A percentile compares a stretch with the other conserved stretches of the same genome.
Evolutionary conservation across 2,797 vertebrate genomes (phyloP).

Genomic region (Sebastes minor): DNA sequence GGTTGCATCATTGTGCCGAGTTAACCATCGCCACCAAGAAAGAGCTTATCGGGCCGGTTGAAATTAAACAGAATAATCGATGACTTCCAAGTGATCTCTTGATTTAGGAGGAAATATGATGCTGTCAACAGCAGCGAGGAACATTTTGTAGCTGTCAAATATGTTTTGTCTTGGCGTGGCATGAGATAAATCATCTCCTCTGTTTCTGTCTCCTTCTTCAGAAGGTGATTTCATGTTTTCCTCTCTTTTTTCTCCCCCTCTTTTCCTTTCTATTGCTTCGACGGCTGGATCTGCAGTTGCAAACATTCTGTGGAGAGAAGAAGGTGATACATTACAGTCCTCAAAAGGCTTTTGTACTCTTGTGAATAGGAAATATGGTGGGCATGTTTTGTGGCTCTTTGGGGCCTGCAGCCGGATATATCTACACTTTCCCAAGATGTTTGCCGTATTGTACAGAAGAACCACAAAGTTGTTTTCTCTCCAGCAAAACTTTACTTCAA

Average conservation of each 20-base stretch:
- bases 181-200: slow-evolving; percentile 18
- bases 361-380: slow-evolving; percentile 8
- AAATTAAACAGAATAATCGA: slow-evolving; percentile 46
- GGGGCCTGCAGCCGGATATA: slow-evolving; percentile 4
- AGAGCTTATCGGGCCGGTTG: not conserved
- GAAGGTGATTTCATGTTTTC: slow-evolving; percentile 26
- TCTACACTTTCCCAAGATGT: slow-evolving; percentile 18
- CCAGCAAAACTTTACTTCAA: slow-evolving; percentile 9
- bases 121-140: slow-evolving; percentile 22
- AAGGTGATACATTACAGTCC: slow-evolving; percentile 68
- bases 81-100: slow-evolving; percentile 26
- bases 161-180: slow-evolving; percentile 27
- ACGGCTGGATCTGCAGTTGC: slow-evolving; percentile 67
- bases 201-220: not conserved
- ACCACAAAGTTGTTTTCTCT: slow-evolving; percentile 32
- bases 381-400: slow-evolving; percentile 15
- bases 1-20: slow-evolving; percentile 37
- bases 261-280: not conserved
- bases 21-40: slow-evolving; percentile 1
- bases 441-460: slow-evolving; percentile 12
- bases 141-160: slow-evolving; percentile 35
- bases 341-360: slow-evolving; percentile 14
- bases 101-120: slow-evolving; percentile 34
- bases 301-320: slow-evolving; percentile 81
- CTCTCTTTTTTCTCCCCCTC: not conserved